phyloP scores from a whole-genome alignment of 2,113 vertebrate species.

The Rana temporaria region DNA sequence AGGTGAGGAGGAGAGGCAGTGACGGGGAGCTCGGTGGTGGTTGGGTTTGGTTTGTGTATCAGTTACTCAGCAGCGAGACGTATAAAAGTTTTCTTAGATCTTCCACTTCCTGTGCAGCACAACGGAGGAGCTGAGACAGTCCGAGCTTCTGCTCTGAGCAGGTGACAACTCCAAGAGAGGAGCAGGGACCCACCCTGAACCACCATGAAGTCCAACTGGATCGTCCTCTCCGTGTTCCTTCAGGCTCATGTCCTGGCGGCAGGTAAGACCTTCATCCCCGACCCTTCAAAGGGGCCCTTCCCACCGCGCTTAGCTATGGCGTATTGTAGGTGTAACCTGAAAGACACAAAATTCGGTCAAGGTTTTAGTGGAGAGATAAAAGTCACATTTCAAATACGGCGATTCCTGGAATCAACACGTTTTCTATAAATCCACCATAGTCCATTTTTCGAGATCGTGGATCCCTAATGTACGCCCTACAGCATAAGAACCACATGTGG shows the following conservation, averaged over 20 bases:
- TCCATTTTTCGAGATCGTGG: too few species aligned
- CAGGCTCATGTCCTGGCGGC: not conserved
- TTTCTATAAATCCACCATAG: too few species aligned
- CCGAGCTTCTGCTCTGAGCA: constrained; percentile 1
- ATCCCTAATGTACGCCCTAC: too few species aligned
- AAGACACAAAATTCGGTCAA: too few species aligned
- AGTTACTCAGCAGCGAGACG: constrained; percentile 58
- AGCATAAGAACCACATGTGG: too few species aligned
- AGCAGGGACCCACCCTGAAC: not conserved
- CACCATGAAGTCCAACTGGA: constrained; percentile 26
- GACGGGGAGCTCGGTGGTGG: constrained; percentile 45
- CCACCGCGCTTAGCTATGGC: too few species aligned
- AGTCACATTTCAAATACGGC: too few species aligned
- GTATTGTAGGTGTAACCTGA: too few species aligned
- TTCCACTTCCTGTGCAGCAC: constrained; percentile 71
- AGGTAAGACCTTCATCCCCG: constrained; percentile 5
- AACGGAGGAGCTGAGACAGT: not conserved
- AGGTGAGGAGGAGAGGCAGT: not conserved
- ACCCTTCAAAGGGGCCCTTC: too few species aligned
- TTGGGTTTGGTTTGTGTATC: constrained; percentile 49
- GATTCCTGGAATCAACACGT: too few species aligned
- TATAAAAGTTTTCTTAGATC: constrained; percentile 53
- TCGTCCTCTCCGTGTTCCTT: constrained; percentile 4
- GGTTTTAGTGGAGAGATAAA: too few species aligned
- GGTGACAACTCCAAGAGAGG: not conserved